Percentiles rank a stretch among this genome's conserved stretches.
phyloP scores from a whole-genome alignment of 37 sponge, comb jelly and placozoan genomes.

The Diacarnus erythraeanus region DNA sequence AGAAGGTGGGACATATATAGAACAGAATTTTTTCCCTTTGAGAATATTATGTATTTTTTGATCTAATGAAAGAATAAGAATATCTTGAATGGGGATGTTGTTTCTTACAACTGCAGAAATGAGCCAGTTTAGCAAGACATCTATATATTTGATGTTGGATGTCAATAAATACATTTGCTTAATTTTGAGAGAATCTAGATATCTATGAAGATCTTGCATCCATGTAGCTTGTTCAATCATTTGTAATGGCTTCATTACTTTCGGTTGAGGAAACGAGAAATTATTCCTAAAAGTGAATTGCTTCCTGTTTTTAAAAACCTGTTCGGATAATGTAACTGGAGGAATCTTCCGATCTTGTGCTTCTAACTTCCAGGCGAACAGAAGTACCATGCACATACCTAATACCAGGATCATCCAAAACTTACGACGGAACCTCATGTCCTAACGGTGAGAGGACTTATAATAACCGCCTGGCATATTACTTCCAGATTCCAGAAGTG shows the following conservation, averaged over 20 bases:
- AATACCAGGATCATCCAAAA: too few relatives aligned
- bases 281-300: slow-evolving; percentile 1
- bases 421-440: too few relatives aligned
- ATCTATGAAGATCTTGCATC: background rate
- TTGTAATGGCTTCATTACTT: background rate
- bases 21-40: background rate
- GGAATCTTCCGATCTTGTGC: too few relatives aligned
- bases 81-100: background rate
- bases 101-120: slow-evolving; percentile 9
- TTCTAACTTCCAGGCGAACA: too few relatives aligned
- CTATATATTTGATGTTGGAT: slow-evolving; percentile 20
- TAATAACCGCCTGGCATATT: too few relatives aligned
- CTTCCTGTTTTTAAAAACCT: too few relatives aligned
- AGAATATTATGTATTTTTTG: background rate
- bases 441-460: too few relatives aligned
- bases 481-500: too few relatives aligned
- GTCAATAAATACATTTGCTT: slow-evolving; percentile 16
- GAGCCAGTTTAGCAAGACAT: slow-evolving; percentile 55
- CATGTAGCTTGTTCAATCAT: background rate
- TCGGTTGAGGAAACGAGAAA: slow-evolving; percentile 21
- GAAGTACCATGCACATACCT: too few relatives aligned
- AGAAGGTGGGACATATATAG: background rate
- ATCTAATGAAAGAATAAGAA: slow-evolving; percentile 51
- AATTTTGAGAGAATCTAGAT: background rate
- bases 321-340: too few relatives aligned